Base-by-base conservation (phyloP, 2,888 invertebrate species). In the Baccha elongata region DNA sequence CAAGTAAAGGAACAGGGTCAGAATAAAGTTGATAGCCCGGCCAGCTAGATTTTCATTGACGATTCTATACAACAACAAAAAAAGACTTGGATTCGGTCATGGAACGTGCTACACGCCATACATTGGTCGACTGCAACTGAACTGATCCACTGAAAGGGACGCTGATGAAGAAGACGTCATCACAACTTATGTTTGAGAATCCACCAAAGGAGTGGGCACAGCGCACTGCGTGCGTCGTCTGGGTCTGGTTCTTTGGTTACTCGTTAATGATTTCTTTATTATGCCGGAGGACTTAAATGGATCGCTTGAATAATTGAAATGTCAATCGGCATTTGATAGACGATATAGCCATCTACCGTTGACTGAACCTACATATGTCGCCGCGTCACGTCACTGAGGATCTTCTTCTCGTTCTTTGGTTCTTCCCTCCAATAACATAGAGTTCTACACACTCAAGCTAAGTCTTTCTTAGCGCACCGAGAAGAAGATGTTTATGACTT, bases 351-450 rank as follows among this genome's bases (percentile, higher is more conserved):
- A 78, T 83, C 83, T 78, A 83, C 83, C 83, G 83, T 83, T 83
- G 83, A 73, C 62, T 72, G 83, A 83, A 73, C 83, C 83, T 83
- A 83, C 83, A 83, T 78, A 73, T 83, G 83, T 83, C 83, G 83
- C 53, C 40, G 76, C 71, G 71, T 62, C 81, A 76, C 71, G 81
- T 76, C 79, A 71, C 44, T 19, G 81, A 37, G 60, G 71, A 75
- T 81, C 75, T 65, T 60, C 81, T 71, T 72, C 58, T 64, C 42
- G 37, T 44, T 60, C 21, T 37, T 21, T 48, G 42, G 42, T 42
- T 29, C n/a, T 42, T 29, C 26, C n/a, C 15, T 58, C 17, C 11
- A 17, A n/a, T 11, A 2, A 35, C 17, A 58, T 32, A 15, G 46
- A 53, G 17, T 68, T 21, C 17, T n/a, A n/a, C 26, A n/a, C 46